Conservation (phyloP, 2,113 vertebrate genomes). For the Suncus etruscus region DNA sequence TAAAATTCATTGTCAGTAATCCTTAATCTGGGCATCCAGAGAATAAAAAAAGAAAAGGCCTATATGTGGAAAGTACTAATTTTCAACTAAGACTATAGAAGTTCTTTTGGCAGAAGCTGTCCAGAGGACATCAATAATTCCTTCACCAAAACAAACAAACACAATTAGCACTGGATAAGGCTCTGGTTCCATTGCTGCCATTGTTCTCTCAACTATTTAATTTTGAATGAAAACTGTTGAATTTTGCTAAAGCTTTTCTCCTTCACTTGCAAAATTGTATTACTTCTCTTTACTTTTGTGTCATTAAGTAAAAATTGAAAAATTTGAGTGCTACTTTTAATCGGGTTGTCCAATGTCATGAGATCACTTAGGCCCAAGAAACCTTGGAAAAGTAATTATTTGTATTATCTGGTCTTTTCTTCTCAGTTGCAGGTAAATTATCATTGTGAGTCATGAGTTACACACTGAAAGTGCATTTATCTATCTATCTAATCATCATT, state of each 20-base stretch:
- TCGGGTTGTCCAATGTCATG: not conserved
- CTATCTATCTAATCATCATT: not conserved
- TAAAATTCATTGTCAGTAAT: not conserved
- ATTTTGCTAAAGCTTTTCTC: not conserved
- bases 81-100: not conserved
- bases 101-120: not conserved
- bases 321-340: not conserved
- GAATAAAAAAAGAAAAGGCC: not conserved
- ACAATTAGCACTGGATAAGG: no score
- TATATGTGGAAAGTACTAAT: not conserved
- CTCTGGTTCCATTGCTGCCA: not conserved
- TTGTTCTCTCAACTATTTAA: not conserved
- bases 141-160: not conserved
- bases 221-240: not conserved
- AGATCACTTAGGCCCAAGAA: not conserved
- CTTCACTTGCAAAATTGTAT: not conserved
- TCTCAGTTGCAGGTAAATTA: not conserved
- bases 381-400: not conserved
- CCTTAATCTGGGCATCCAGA: not conserved
- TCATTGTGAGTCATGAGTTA: not conserved
- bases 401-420: not conserved
- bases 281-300: not conserved
- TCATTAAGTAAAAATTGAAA: constrained; percentile 1
- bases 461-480: not conserved
- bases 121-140: not conserved